Evolutionary conservation across 2,888 invertebrate genomes (phyloP).

Genomic region (Protonemura montana): DNA sequence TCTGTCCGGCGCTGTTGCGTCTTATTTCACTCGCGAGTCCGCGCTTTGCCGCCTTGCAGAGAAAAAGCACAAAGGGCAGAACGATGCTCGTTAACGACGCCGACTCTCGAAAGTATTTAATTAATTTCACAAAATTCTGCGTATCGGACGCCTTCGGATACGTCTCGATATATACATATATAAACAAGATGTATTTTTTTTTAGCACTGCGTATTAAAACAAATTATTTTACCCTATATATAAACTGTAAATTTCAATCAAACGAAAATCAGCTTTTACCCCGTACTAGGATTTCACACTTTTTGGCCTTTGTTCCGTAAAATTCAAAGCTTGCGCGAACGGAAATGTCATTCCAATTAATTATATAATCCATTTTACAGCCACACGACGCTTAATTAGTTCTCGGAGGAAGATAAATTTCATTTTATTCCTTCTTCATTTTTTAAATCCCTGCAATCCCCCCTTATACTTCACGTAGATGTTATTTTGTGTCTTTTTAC

Average conservation of each 20-base stretch:
- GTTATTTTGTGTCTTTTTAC: not conserved
- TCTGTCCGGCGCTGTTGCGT: not conserved
- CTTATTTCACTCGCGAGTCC: not conserved
- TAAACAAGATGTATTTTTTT: no score
- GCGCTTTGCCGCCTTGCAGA: not conserved
- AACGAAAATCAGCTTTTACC: not conserved
- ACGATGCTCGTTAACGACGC: not conserved
- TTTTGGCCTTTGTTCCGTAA: not conserved
- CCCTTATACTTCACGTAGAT: not conserved
- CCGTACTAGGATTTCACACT: not conserved
- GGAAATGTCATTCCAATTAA: not conserved
- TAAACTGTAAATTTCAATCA: not conserved
- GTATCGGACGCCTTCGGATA: not conserved
- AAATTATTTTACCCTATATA: not conserved
- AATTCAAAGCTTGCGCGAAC: not conserved
- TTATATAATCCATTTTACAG: not conserved
- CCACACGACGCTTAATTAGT: not conserved
- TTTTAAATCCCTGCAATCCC: not conserved
- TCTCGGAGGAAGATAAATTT: not conserved
- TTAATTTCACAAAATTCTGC: slow-evolving; percentile 47
- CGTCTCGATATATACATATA: not conserved
- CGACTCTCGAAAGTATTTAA: slow-evolving; percentile 45
- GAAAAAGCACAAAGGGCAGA: not conserved
- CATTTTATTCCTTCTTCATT: not conserved
- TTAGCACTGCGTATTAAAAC: not conserved